phyloP scores from a whole-genome alignment of 2,797 vertebrate species.

The Microcaecilia unicolor region DNA sequence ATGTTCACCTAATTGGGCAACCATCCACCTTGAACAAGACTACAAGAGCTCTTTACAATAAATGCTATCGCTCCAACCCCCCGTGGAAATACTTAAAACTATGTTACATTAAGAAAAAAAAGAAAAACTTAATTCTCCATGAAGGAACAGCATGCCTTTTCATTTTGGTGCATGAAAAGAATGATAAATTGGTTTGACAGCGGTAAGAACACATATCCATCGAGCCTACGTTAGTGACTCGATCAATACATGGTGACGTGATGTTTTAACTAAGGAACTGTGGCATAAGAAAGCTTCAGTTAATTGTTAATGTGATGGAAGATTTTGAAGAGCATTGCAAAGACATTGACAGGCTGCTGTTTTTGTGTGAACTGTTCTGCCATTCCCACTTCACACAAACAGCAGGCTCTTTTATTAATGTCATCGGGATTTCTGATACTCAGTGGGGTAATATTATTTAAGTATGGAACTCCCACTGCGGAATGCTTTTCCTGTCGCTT shows the following conservation, averaged over 20 bases:
- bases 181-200: slow-evolving; percentile 14
- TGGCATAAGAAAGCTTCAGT: slow-evolving; percentile 12
- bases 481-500: neutral
- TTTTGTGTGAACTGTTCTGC: neutral
- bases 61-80: too few species aligned
- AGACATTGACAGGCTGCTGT: slow-evolving; percentile 16
- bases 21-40: too few species aligned
- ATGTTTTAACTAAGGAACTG: slow-evolving; percentile 9
- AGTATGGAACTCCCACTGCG: slow-evolving; percentile 5
- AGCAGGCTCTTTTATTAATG: slow-evolving; percentile 6
- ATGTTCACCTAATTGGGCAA: too few species aligned
- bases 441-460: neutral
- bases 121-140: too few species aligned
- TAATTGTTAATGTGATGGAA: slow-evolving; percentile 1
- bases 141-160: neutral
- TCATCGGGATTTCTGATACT: slow-evolving; percentile 18
- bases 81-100: too few species aligned
- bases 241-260: neutral
- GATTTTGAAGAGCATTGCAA: neutral
- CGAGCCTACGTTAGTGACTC: slow-evolving; percentile 8
- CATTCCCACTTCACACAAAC: slow-evolving; percentile 8
- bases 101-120: too few species aligned
- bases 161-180: too few species aligned
- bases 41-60: too few species aligned
- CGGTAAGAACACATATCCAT: slow-evolving; percentile 5